Conservation (phyloP, 2,888 invertebrate species). For the Hypolimnas misippus region DNA sequence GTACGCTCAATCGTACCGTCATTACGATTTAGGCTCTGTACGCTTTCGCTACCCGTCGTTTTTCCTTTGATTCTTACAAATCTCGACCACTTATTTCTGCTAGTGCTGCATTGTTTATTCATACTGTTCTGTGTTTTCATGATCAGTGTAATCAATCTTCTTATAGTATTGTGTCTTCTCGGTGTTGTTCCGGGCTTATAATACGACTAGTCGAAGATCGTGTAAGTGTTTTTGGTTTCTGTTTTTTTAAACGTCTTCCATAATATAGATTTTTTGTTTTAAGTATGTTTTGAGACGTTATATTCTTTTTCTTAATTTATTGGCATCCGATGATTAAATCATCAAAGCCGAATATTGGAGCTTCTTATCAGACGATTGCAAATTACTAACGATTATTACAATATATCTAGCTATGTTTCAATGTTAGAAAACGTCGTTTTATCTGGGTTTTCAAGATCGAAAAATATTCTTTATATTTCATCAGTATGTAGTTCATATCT, state of each 20-base stretch:
- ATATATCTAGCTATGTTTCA: no score
- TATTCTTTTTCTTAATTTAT: no score
- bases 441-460: no score
- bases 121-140: slow-evolving; percentile 54
- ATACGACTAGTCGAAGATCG: slow-evolving; percentile 3
- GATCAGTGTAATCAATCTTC: slow-evolving; percentile 29
- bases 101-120: slow-evolving; percentile 59
- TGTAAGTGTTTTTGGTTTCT: slow-evolving; percentile 11
- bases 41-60: slow-evolving; percentile 35
- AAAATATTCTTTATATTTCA: no score
- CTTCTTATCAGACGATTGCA: no score
- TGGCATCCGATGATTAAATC: no score
- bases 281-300: no score
- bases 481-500: no score
- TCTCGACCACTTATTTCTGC: slow-evolving; percentile 69
- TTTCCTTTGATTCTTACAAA: slow-evolving; percentile 30
- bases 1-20: slow-evolving; percentile 17
- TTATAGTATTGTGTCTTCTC: background rate
- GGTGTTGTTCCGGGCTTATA: slow-evolving; percentile 17
- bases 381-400: no score
- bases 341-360: no score
- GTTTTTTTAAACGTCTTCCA: no score
- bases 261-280: background rate
- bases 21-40: slow-evolving; percentile 29
- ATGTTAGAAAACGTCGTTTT: no score